Conservation (phyloP, 2,113 vertebrate genomes). For the Pyxicephalus adspersus region DNA sequence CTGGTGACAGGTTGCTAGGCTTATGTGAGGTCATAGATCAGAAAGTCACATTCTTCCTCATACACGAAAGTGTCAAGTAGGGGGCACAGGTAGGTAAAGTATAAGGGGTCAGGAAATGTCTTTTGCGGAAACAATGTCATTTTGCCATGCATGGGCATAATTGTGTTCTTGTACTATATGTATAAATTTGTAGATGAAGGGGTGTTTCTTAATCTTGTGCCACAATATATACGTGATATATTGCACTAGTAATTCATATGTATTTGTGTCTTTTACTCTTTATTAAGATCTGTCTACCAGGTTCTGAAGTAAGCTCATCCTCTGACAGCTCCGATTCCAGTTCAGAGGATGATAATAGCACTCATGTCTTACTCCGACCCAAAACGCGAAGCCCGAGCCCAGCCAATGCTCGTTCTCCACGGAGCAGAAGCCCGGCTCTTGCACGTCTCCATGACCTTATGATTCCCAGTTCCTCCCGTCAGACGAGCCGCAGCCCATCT, state of each 20-base stretch:
- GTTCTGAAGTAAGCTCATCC: slow-evolving; percentile 73
- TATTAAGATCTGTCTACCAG: slow-evolving; percentile 85
- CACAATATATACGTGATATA: too few relatives aligned
- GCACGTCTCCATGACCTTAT: slow-evolving; percentile 89
- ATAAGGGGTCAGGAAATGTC: too few relatives aligned
- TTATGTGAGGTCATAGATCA: too few relatives aligned
- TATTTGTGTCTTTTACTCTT: slow-evolving; percentile 44
- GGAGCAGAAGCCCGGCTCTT: slow-evolving; percentile 84
- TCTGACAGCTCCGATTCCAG: slow-evolving; percentile 85
- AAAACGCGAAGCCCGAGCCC: slow-evolving; percentile 95
- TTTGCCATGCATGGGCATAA: too few relatives aligned
- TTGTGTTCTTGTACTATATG: too few relatives aligned
- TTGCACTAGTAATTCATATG: neutral
- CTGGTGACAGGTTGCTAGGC: too few relatives aligned
- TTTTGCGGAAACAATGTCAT: too few relatives aligned
- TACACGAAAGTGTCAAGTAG: too few relatives aligned
- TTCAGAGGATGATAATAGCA: slow-evolving; percentile 92
- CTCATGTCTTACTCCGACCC: slow-evolving; percentile 85
- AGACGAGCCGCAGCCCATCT: slow-evolving; percentile 76
- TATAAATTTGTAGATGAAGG: too few relatives aligned
- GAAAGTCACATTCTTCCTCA: too few relatives aligned
- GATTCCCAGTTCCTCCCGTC: slow-evolving; percentile 77
- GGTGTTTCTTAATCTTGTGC: too few relatives aligned
- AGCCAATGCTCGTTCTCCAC: slow-evolving; percentile 73
- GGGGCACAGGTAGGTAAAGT: too few relatives aligned